Evolutionary conservation across 2,113 vertebrate species (phyloP), one percentile per base, ranked within the genome.

Genomic region (Hippocampus barbouri): DNA sequence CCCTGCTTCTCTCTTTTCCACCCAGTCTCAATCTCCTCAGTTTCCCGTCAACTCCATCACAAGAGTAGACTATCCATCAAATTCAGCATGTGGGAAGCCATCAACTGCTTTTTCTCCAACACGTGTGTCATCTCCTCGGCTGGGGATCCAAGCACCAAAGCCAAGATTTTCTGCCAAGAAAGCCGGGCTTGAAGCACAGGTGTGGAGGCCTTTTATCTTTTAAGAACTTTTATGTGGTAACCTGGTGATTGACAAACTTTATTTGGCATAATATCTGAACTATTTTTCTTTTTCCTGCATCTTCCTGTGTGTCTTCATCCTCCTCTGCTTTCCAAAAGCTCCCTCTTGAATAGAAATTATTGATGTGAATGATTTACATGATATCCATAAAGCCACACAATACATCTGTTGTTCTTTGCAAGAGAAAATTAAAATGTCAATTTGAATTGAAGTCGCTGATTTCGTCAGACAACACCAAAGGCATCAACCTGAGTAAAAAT

Each of bases 151-250:
- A 82, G 94, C 94, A 7, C 96, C 97, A 21, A 92, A 95, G 72
- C 97, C 97, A 18, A 95, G 91, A 20, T 99, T 96, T 91, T 98
- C 95, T 78, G 94, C 97, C 79, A 94, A 93, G 88, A 96, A 92
- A 4, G 94, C 93, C 2, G 97, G 97, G 68, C 95, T 98, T 65
- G 92, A 94, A 85, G 90, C 96, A 2, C 97, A 98, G 96, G 97
- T 99, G 96, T 99, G 97, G 97, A 98, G 92, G 89, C 97, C 97
- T 79, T 94, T 93, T 83, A 27, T 66, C 40, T 66, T 66, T 66
- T 66, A 47, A 66, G 41, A 66, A 0, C 21, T 18, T 71, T 66
- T 63, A 21, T 23, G 38, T 67, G 12, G 14, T 68, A 41, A 67
- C 3, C 8, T 40, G 21, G 21, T 69, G 70, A 54, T 4, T 63